Conservation (phyloP, 2,888 invertebrate genomes). For the Andrena praecox region DNA sequence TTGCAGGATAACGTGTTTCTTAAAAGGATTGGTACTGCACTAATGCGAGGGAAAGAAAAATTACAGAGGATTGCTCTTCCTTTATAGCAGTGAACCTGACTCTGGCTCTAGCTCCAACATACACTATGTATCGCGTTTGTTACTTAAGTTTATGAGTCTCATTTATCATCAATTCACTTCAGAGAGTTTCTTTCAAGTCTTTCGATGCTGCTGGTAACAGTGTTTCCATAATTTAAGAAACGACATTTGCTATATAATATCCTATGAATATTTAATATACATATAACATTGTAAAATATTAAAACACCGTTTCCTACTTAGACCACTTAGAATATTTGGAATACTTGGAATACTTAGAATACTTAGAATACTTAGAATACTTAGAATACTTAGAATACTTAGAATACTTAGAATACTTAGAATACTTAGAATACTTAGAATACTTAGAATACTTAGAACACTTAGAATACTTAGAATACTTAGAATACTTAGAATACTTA, state of each 20-base stretch:
- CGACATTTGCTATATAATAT: neutral
- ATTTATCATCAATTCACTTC: slow-evolving; percentile 2
- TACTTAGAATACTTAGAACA: too few species aligned
- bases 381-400: too few species aligned
- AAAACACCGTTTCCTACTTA: neutral
- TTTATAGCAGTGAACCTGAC: neutral
- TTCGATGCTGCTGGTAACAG: neutral
- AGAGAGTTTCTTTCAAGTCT: neutral
- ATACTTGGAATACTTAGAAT: too few species aligned
- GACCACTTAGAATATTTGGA: too few species aligned
- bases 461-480: too few species aligned
- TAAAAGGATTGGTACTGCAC: slow-evolving; percentile 46
- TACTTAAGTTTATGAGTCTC: slow-evolving; percentile 18
- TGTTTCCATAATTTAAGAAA: neutral
- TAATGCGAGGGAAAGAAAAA: slow-evolving; percentile 29
- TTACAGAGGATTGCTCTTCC: slow-evolving; percentile 28
- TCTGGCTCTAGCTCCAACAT: slow-evolving; percentile 1
- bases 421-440: too few species aligned
- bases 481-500: too few species aligned
- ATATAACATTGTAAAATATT: neutral
- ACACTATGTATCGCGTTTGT: slow-evolving; percentile 7
- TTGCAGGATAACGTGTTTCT: slow-evolving; percentile 39
- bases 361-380: too few species aligned
- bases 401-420: too few species aligned
- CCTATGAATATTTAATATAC: too few species aligned